Base-by-base conservation (phyloP, 1,140 invertebrate genomes). In the Heliconius congener region DNA sequence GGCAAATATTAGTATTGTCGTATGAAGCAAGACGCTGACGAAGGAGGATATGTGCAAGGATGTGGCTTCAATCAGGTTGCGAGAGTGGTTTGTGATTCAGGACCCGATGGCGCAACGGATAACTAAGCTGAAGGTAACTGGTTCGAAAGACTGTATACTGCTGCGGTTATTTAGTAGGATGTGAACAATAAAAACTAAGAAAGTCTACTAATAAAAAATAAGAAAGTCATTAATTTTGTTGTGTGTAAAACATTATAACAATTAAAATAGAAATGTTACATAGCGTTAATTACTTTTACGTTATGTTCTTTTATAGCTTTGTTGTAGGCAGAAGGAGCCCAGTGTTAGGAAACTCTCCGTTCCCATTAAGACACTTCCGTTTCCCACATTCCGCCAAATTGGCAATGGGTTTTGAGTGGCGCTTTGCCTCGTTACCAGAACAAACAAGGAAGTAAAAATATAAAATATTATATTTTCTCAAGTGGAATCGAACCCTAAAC, bases 31-130 rank as follows among this genome's bases (percentile, higher is more conserved):
- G 23, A 66, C 60, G 11, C 13, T 30, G 13, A 30, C 60, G 9
- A 13, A 66, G 23, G 60, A 66, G 23, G 60, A 66, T 66, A 66
- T 66, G 60, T 27, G 60, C 60, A 66, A 66, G 60, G 60, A 66
- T 66, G 27, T 66, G 60, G 60, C n/a, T 8, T 8, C 16, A 57
- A 23, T 9, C n/a, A 23, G 55, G 6, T 23, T 57, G 55, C 18
- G n/a, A 57, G 55, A 57, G 55, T 27, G 52, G 52, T 19, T n/a
- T 23, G 8, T 57, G 60, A 66, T 66, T 66, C 60, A 66, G 13
- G 13, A 27, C 0, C 5, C 27, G 60, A 66, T 66, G 60, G 60
- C 60, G 60, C 60, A 66, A 66, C 27, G 60, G 60, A 30, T 66
- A 13, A 30, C 13, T 16, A 16, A 16, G 9, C n/a, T 60, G n/a